A percentile compares a stretch with the other conserved stretches of the same genome.
phyloP scores from a whole-genome alignment of 1,140 invertebrate species.

The Pogonomyrmex barbatus region DNA sequence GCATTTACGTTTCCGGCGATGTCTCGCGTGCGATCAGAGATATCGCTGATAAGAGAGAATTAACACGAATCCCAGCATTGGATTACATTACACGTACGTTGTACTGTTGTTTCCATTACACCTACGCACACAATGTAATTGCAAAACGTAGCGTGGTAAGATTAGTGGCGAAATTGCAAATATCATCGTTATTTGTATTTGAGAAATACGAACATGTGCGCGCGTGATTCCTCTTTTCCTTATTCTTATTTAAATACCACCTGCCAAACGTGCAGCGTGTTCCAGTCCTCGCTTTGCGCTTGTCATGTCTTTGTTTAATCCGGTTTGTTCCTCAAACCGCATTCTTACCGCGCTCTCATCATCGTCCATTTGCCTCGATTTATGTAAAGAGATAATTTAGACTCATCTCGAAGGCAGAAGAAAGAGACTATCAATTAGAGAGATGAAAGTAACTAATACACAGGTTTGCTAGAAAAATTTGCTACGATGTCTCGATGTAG shows the following conservation, averaged over 20 bases:
- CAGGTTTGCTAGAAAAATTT: constrained; percentile 5
- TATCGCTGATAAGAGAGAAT: constrained; percentile 36
- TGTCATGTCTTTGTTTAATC: constrained; percentile 25
- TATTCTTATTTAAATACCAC: constrained; percentile 48
- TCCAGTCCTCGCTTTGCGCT: neutral
- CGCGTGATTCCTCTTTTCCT: constrained; percentile 11
- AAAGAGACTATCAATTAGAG: neutral
- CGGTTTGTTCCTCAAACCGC: neutral
- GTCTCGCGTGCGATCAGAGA: constrained; percentile 26
- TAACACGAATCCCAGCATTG: neutral
- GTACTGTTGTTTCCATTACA: constrained; percentile 20
- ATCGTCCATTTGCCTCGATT: neutral
- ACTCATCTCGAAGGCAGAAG: neutral
- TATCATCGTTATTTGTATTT: constrained; percentile 42
- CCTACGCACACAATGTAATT: constrained; percentile 18
- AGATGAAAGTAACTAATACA: neutral
- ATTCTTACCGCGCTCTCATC: neutral
- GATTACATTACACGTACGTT: neutral
- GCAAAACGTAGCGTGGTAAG: neutral
- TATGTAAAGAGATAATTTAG: neutral
- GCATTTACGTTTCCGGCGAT: neutral
- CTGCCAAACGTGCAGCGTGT: constrained; percentile 42
- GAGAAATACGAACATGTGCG: constrained; percentile 6
- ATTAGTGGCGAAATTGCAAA: constrained; percentile 46
- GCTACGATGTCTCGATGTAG: neutral